Evolutionary conservation across 2,113 vertebrate species (phyloP), one percentile per base, ranked within the genome.

Genomic region (Burhinus bistriatus): DNA sequence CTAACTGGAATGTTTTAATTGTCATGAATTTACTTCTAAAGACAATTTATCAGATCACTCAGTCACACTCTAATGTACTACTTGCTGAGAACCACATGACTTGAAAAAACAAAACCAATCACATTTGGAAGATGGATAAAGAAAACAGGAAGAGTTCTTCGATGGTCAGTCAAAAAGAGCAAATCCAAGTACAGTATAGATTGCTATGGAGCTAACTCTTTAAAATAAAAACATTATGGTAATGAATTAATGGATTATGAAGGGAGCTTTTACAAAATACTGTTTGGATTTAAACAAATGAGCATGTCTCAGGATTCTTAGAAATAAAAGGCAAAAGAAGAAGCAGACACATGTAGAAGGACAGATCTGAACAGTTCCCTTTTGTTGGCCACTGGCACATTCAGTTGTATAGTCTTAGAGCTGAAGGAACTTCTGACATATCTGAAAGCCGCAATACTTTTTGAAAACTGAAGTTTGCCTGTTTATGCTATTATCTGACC

Each of bases 61-160:
- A 87, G 90, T 79, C 71, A 81, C 5, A 1, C 69, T 64, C 26
- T 40, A 83, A 57, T 62, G 94, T 44, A 49, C 59, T 80, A 83
- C 64, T 94, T 47, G 75, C 91, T 85, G 80, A 94, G 81, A 91
- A 88, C 22, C 83, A 96, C 55, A 94, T 70, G 52, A 87, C 58
- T 92, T n/a, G 45, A 83, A 91, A 93, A 95, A 94, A 42, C 38
- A 82, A 95, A 89, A 73, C 0, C 32, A 85, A 94, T 79, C 91
- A 96, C 92, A 95, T 91, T 38, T 93, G 83, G 89, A 59, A 96
- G 92, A 93, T 75, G 62, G 69, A 91, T 87, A 96, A 98, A 98
- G 96, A 97, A 97, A 98, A 95, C 54, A 97, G 84, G 97, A 96
- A 97, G 97, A 97, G 87, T 96, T 97, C 97, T 98, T 97, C 87